Conservation (phyloP, 2,797 vertebrate genomes). For the Glossophaga mutica region DNA sequence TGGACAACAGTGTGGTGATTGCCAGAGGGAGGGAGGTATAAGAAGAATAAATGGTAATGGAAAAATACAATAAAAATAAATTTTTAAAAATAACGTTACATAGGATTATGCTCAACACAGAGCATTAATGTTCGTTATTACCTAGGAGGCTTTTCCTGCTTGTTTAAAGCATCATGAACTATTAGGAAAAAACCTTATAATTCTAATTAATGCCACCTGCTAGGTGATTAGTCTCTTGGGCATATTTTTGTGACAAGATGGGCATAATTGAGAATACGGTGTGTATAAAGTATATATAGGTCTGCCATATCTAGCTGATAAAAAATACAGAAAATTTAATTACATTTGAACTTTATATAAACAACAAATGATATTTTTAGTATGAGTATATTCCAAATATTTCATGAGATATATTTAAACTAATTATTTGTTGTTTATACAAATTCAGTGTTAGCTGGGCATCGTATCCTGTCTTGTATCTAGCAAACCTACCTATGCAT, state of each 20-base stretch:
- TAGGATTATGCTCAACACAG: not conserved
- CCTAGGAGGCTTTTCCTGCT: not conserved
- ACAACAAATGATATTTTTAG: not conserved
- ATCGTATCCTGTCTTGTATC: not conserved
- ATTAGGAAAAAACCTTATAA: not conserved
- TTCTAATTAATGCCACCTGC: not conserved
- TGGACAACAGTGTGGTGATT: no score
- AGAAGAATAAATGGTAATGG: no score
- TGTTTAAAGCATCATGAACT: not conserved
- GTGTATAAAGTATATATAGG: not conserved
- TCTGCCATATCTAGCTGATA: not conserved
- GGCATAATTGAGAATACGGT: not conserved
- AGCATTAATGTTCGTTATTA: not conserved
- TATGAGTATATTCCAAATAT: not conserved
- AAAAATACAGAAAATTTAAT: not conserved
- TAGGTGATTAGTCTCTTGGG: not conserved
- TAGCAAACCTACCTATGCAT: not conserved
- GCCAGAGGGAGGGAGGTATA: no score
- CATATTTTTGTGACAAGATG: not conserved
- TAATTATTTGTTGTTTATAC: not conserved
- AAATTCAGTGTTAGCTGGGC: not conserved
- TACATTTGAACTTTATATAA: not conserved
- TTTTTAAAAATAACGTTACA: not conserved
- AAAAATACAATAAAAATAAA: no score
- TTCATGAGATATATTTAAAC: not conserved